Evolutionary conservation across 2,113 vertebrate genomes (phyloP).

Genomic region (Bubo scandiacus): DNA sequence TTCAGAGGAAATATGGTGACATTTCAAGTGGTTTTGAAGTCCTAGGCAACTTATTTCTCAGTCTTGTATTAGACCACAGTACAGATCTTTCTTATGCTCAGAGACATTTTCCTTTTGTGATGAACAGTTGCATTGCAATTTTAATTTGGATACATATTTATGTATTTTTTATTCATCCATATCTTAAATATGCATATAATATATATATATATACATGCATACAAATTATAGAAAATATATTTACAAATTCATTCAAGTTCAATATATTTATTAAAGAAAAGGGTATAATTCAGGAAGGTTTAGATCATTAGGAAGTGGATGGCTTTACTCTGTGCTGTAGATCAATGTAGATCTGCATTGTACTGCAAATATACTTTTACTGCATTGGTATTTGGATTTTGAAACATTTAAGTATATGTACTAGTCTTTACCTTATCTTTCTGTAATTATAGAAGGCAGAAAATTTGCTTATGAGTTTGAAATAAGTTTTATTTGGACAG

Average conservation of each 20-base stretch:
- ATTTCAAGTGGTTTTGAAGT: background rate
- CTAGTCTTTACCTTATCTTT: background rate
- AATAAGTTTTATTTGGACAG: background rate
- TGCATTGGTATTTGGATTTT: background rate
- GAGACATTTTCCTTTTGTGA: background rate
- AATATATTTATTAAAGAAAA: background rate
- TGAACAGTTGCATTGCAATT: background rate
- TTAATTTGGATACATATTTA: background rate
- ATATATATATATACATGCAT: background rate
- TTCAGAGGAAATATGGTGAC: background rate
- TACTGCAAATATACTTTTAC: background rate
- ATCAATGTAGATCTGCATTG: background rate
- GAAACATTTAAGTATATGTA: background rate
- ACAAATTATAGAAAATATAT: background rate
- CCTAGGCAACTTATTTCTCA: background rate
- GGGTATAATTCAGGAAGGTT: background rate
- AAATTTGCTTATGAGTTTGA: background rate
- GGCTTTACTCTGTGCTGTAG: background rate
- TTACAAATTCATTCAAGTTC: background rate
- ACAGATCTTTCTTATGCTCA: background rate
- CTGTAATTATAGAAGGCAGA: background rate
- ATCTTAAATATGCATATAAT: background rate
- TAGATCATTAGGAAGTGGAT: background rate
- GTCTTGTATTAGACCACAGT: background rate
- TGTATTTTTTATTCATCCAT: background rate